Evolutionary conservation across 2,113 vertebrate genomes (phyloP).

Genomic region (Orcinus orca): DNA sequence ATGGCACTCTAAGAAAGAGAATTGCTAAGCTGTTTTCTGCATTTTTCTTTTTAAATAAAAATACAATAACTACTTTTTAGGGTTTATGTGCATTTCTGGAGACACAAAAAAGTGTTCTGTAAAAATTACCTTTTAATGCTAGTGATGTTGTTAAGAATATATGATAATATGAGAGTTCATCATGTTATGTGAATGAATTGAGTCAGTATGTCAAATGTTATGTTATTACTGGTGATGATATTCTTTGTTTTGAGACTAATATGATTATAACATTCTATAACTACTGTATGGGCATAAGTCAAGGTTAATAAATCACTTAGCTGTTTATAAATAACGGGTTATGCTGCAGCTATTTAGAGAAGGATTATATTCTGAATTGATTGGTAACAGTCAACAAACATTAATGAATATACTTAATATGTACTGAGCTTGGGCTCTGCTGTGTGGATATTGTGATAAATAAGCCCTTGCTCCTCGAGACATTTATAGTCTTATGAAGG

Average conservation of each 20-base stretch:
- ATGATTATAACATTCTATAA: conserved; percentile 2
- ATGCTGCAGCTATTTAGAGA: neutral
- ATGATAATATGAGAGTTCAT: neutral
- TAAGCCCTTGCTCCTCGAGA: neutral
- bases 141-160: neutral
- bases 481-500: neutral
- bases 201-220: neutral
- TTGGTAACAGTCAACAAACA: neutral
- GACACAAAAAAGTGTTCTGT: neutral
- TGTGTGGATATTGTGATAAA: neutral
- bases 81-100: neutral
- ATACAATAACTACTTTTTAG: neutral
- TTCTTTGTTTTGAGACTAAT: conserved; percentile 25
- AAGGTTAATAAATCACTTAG: conserved; percentile 17
- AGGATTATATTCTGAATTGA: neutral
- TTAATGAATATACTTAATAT: neutral
- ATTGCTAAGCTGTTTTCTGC: neutral
- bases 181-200: neutral
- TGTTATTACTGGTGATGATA: neutral
- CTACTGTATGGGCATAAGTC: neutral
- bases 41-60: conserved; percentile 52
- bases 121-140: neutral
- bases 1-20: neutral
- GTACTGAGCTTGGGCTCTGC: neutral
- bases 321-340: conserved; percentile 31